These are phyloP conservation scores for Caenorhabditis zanzibari DNA, from an alignment of 2,888 invertebrate species.

Conservation along the genomic window DNA sequence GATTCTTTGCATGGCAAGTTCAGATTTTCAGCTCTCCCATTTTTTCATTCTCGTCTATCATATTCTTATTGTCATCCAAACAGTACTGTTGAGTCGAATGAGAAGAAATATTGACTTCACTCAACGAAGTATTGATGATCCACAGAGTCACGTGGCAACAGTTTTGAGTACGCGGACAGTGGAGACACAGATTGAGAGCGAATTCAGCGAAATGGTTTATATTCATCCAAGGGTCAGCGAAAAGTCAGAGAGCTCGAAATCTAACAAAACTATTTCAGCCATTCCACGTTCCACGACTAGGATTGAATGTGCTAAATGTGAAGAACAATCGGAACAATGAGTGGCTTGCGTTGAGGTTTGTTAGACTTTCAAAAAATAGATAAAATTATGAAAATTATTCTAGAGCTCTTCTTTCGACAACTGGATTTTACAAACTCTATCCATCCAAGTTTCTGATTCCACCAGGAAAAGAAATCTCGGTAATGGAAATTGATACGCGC, in stretches of 20 bases:
- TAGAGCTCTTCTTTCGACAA: constrained; percentile 53
- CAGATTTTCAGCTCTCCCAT: constrained; percentile 30
- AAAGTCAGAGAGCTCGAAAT: not conserved
- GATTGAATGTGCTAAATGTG: constrained; percentile 40
- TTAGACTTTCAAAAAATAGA: not conserved
- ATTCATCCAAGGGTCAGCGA: constrained; percentile 45
- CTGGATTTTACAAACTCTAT: constrained; percentile 63
- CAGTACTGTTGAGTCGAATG: constrained; percentile 16
- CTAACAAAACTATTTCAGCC: constrained; percentile 42
- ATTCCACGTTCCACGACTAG: constrained; percentile 47
- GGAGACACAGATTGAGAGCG: constrained; percentile 56
- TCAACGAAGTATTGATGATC: constrained; percentile 6
- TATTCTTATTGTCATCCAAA: constrained; percentile 36
- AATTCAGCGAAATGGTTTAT: constrained; percentile 41
- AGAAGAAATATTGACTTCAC: constrained; percentile 3
- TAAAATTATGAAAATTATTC: not conserved
- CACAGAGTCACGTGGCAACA: constrained; percentile 29
- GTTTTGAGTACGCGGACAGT: constrained; percentile 34
- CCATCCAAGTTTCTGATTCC: constrained; percentile 63
- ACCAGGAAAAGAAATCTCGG: constrained; percentile 61
- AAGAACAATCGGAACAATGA: constrained; percentile 48
- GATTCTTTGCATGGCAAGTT: not conserved
- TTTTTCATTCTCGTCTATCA: constrained; percentile 50
- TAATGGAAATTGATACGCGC: not conserved
- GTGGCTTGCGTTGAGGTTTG: constrained; percentile 52